A percentile compares a stretch with the other conserved stretches of the same genome.
These are phyloP conservation scores for Anarhynchus alexandrinus DNA, from an alignment of 2,113 vertebrate species.

Conservation along the genomic window DNA sequence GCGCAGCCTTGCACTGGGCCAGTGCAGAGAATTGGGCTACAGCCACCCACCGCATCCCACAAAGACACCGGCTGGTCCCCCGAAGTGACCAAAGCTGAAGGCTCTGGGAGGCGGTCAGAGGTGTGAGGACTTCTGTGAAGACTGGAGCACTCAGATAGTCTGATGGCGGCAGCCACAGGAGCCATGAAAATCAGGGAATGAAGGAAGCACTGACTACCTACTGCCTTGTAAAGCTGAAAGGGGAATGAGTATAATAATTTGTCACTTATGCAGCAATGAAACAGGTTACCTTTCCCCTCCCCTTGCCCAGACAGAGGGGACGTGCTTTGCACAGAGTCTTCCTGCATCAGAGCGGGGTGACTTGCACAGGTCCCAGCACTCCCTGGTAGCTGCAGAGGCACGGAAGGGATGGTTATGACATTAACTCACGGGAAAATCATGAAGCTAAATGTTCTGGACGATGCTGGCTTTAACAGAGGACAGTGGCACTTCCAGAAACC, in stretches of 20 bases:
- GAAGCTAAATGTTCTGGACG: not conserved
- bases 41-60: not conserved
- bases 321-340: not conserved
- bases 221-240: not conserved
- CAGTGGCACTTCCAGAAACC: not conserved
- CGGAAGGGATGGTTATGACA: not conserved
- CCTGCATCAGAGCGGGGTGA: not conserved
- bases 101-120: not conserved
- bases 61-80: not conserved
- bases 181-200: not conserved
- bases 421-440: not conserved
- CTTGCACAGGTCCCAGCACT: not conserved
- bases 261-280: not conserved
- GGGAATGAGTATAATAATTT: not conserved
- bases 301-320: not conserved
- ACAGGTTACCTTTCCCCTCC: fast-evolving
- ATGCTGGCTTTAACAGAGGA: not conserved
- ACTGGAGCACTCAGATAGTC: not conserved
- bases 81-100: not conserved
- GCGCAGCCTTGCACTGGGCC: not conserved
- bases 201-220: not conserved
- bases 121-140: not conserved
- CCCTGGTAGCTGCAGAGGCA: not conserved
- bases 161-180: not conserved
- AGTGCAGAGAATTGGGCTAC: not conserved